Percentiles rank a stretch among this genome's conserved stretches.
These are phyloP conservation scores for Okapia johnstoni DNA, from an alignment of 2,113 vertebrate species.

Conservation along the genomic window DNA sequence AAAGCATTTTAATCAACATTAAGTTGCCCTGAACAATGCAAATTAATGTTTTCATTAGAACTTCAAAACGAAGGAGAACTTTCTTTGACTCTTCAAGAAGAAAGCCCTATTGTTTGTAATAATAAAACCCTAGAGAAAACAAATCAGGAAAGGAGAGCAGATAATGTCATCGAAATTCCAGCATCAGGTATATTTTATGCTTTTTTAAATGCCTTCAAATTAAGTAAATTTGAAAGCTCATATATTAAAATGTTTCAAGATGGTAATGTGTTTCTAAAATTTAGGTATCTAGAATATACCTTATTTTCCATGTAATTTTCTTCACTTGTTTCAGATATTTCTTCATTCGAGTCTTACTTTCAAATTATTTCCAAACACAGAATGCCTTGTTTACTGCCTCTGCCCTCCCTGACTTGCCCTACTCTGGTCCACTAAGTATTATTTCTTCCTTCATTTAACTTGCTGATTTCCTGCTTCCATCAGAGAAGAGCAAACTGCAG, in stretches of 20 bases:
- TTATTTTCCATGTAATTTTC: constrained; percentile 31
- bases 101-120: constrained; percentile 50
- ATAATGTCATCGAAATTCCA: constrained; percentile 64
- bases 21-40: constrained; percentile 38
- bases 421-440: not conserved
- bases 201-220: constrained; percentile 22
- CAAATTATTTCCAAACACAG: not conserved
- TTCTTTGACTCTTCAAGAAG: constrained; percentile 33
- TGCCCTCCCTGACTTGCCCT: not conserved
- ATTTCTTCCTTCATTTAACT: constrained; percentile 17
- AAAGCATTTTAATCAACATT: not conserved
- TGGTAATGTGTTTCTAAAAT: not conserved
- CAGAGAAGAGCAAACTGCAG: not conserved
- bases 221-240: not conserved
- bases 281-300: not conserved
- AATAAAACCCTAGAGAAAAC: constrained; percentile 17
- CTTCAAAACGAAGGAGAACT: constrained; percentile 51
- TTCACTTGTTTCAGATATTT: constrained; percentile 39
- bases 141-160: constrained; percentile 39
- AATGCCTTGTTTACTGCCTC: not conserved
- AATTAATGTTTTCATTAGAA: constrained; percentile 56
- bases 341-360: constrained; percentile 15
- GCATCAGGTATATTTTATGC: constrained; percentile 77
- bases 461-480: not conserved
- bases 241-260: not conserved